A percentile compares a stretch with the other conserved stretches of the same genome.
Evolutionary conservation across 2,113 vertebrate genomes (phyloP).

Genomic region (Rhabdomys dilectus): DNA sequence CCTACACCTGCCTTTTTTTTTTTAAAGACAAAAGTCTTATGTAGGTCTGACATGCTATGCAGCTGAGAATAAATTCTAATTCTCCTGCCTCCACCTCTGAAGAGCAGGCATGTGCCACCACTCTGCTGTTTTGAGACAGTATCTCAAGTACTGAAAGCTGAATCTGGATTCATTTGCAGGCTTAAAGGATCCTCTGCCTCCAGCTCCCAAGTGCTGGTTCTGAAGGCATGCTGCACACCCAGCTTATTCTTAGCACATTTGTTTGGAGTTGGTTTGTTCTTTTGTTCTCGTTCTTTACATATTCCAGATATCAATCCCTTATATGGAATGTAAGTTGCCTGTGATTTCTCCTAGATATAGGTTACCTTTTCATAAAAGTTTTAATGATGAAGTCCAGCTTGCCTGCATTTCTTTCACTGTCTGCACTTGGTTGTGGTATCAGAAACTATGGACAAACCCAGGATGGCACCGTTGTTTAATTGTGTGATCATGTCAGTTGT

Average conservation of each 20-base stretch:
- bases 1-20: not conserved
- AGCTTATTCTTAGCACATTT: not conserved
- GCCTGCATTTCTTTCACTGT: constrained; percentile 12
- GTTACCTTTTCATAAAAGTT: not conserved
- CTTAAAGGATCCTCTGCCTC: not conserved
- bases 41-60: not conserved
- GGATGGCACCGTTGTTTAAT: not conserved
- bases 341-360: not conserved
- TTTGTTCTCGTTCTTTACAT: constrained; percentile 9
- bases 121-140: not conserved
- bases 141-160: not conserved
- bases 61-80: not conserved
- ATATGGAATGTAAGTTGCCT: not conserved
- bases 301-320: not conserved
- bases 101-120: not conserved
- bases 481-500: not conserved
- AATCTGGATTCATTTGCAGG: not conserved
- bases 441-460: not conserved
- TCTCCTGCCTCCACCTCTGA: not conserved
- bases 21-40: not conserved
- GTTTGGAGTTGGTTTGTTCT: not conserved
- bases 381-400: constrained; percentile 19
- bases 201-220: not conserved
- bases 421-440: not conserved
- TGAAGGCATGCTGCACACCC: too few species aligned